Conservation (phyloP, 2,797 vertebrate genomes). For the Urosaurus nigricauda region DNA sequence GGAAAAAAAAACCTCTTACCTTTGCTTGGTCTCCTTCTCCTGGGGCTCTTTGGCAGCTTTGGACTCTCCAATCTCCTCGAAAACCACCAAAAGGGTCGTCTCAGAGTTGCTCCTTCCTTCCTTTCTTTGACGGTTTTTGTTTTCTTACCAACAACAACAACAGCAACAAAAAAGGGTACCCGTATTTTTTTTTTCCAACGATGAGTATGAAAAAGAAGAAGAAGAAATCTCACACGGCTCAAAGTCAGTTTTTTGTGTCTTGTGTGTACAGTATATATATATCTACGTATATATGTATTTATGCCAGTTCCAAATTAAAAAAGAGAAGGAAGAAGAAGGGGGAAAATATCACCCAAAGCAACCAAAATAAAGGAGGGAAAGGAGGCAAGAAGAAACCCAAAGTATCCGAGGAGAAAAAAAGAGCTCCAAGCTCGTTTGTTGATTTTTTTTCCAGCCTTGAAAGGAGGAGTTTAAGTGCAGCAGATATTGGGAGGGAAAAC, state of each 20-base stretch:
- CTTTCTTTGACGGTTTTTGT: constrained; percentile 65
- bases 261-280: neutral
- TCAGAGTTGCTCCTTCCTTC: no score
- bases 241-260: constrained; percentile 34
- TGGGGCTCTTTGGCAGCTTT: constrained; percentile 81
- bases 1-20: no score
- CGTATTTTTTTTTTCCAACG: constrained; percentile 74
- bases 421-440: constrained; percentile 71
- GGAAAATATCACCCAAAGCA: constrained; percentile 19
- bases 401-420: constrained; percentile 71
- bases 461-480: constrained; percentile 71
- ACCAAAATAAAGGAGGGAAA: constrained; percentile 52
- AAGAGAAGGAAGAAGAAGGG: neutral
- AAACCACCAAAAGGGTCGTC: no score
- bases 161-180: constrained; percentile 72
- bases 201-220: constrained; percentile 64
- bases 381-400: constrained; percentile 62
- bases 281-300: constrained; percentile 26
- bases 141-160: no score
- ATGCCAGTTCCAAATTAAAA: constrained; percentile 28
- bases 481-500: no score
- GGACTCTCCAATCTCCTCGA: constrained; percentile 73
- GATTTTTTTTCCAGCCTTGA: constrained; percentile 77
- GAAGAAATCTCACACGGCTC: constrained; percentile 70
- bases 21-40: constrained; percentile 76